phyloP scores from a whole-genome alignment of 2,113 vertebrate species.

The Grantiella picta region DNA sequence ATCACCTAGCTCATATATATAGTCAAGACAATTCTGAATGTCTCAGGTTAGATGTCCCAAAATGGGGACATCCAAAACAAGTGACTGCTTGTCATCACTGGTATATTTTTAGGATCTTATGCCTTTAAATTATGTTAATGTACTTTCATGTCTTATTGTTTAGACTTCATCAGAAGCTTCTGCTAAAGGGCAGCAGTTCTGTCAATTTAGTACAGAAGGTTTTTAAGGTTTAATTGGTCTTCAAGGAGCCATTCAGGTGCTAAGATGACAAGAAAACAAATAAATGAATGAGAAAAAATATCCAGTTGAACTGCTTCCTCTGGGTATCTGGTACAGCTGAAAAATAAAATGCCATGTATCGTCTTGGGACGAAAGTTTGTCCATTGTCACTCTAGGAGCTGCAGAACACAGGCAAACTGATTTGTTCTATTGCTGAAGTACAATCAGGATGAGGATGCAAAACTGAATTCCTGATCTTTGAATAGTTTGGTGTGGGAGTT shows the following conservation, averaged over 20 bases:
- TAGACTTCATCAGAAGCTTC: neutral
- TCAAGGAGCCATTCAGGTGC: neutral
- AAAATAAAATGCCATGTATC: neutral
- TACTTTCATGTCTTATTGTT: neutral
- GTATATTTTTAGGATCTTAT: neutral
- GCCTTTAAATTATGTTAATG: neutral
- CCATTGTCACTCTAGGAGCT: neutral
- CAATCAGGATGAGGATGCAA: neutral
- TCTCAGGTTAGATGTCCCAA: neutral
- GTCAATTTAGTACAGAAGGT: neutral
- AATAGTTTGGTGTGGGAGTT: neutral
- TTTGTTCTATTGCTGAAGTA: neutral
- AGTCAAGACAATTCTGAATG: neutral
- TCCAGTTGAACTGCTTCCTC: neutral
- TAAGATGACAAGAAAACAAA: neutral
- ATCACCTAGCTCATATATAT: neutral
- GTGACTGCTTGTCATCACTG: neutral
- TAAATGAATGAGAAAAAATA: neutral
- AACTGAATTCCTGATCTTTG: neutral
- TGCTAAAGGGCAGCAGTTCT: neutral
- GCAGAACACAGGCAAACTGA: neutral
- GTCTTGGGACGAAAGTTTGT: neutral
- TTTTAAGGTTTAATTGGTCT: neutral
- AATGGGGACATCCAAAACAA: neutral
- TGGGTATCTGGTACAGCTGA: fast-evolving